Percentiles rank a stretch among this genome's conserved stretches.
Conservation (phyloP, 2,888 invertebrate genomes). For the Tenthredo amoena region DNA sequence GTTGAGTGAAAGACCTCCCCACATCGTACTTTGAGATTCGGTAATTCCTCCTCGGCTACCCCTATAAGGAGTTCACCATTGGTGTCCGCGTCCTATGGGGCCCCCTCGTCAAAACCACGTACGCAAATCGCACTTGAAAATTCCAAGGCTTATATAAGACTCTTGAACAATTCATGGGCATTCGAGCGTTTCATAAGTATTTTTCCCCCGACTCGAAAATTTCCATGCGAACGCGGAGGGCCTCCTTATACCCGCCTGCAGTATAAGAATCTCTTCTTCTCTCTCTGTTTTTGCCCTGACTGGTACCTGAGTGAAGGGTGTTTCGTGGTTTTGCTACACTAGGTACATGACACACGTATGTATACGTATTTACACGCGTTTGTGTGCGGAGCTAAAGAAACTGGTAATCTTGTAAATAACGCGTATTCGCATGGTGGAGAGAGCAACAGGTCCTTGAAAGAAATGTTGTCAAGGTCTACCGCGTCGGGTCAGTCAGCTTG, state of each 20-base stretch:
- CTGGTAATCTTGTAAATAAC: constrained; percentile 37
- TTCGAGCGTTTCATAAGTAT: constrained; percentile 47
- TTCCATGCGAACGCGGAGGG: constrained; percentile 41
- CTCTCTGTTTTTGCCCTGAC: neutral
- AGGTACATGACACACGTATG: neutral
- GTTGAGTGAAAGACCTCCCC: constrained; percentile 38
- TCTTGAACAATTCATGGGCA: constrained; percentile 41
- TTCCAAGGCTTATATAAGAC: neutral
- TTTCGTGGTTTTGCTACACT: constrained; percentile 34
- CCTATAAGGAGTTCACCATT: neutral
- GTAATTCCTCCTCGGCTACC: neutral
- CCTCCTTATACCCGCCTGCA: neutral
- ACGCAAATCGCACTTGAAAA: constrained; percentile 49
- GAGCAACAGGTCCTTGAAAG: constrained; percentile 44
- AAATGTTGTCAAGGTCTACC: constrained; percentile 22
- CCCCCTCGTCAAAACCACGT: constrained; percentile 41
- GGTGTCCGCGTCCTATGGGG: constrained; percentile 25
- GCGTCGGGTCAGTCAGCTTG: constrained; percentile 2
- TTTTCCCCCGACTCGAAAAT: constrained; percentile 30
- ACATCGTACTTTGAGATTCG: constrained; percentile 6
- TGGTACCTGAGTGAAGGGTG: constrained; percentile 28
- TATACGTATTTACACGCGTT: neutral
- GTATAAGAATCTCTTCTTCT: neutral
- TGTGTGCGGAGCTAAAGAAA: neutral
- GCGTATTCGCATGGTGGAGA: constrained; percentile 3